phyloP scores from a whole-genome alignment of 1,140 invertebrate species.

The Chironomus tepperi region DNA sequence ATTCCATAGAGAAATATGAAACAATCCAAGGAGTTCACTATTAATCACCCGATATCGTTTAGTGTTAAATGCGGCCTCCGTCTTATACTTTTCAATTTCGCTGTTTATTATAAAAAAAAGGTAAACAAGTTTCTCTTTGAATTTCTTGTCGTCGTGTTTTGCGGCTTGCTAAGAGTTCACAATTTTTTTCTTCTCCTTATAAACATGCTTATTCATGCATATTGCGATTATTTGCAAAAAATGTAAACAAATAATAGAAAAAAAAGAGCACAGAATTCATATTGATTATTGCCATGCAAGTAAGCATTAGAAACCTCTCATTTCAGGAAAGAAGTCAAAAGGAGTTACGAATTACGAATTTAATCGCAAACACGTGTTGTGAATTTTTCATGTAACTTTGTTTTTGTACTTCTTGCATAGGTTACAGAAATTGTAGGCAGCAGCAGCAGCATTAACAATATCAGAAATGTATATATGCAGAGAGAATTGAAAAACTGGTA shows the following conservation, averaged over 20 bases:
- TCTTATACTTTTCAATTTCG: neutral
- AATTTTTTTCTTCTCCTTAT: neutral
- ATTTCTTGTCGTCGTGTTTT: neutral
- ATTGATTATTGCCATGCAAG: neutral
- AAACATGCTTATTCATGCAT: neutral
- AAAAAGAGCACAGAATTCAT: neutral
- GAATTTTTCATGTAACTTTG: neutral
- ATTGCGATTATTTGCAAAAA: neutral
- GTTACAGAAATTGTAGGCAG: neutral
- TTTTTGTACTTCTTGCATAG: neutral
- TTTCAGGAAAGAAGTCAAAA: neutral
- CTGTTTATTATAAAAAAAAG: neutral
- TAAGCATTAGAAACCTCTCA: neutral
- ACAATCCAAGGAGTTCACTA: neutral
- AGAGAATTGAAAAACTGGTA: neutral
- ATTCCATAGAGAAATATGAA: neutral
- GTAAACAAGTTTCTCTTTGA: constrained; percentile 2
- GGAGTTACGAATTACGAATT: neutral
- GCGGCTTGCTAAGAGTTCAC: neutral
- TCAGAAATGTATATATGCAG: neutral
- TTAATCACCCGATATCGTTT: neutral
- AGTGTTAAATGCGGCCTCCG: neutral
- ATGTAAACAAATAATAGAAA: neutral
- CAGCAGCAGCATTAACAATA: too few relatives aligned
- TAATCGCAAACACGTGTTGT: constrained; percentile 12